Evolutionary conservation across 2,797 vertebrate species (phyloP), one percentile per base, ranked within the genome.

Genomic region (Yasuhikotakia modesta): DNA sequence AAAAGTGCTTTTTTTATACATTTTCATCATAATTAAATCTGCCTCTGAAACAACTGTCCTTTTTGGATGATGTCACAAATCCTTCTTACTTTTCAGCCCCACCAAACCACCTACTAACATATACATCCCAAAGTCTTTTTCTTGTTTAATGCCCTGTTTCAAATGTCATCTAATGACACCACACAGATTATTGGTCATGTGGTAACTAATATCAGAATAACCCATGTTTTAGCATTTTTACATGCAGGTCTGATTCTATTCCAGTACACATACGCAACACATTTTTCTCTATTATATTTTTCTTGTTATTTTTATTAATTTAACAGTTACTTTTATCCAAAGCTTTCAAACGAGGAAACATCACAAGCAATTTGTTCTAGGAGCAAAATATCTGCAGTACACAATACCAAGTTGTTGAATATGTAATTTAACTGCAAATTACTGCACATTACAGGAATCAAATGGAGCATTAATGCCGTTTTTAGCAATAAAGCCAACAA

Each of bases 241-340:
- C 32, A 39, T 64, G 3, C 17, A 39, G 32, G 8, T 43, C n/a
- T n/a, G n/a, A n/a, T n/a, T n/a, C n/a, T n/a, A n/a, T n/a, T n/a
- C n/a, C n/a, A n/a, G n/a, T n/a, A n/a, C n/a, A n/a, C n/a, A n/a
- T n/a, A n/a, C n/a, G n/a, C n/a, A n/a, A n/a, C n/a, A n/a, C n/a
- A n/a, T n/a, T n/a, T n/a, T n/a, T 1, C 21, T 21, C 53, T 11
- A 8, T n/a, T 30, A 63, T 63, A 35, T 32, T 35, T 63, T 17
- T 6, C 30, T 11, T 58, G 53, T 57, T 22, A 22, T 10, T 1
- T 24, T 12, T 30, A 58, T 58, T 58, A 22, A 16, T 27, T 7
- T 24, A 58, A 58, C 55, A 57, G 55, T 24, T 57, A 21, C 53
- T 55, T 22, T 55, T 55, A 55, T 55, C 53, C 12, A 55, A 55